Percentiles rank a stretch among this genome's conserved stretches.
Evolutionary conservation across 2,113 vertebrate genomes (phyloP).

Genomic region (Girardinichthys multiradiatus): DNA sequence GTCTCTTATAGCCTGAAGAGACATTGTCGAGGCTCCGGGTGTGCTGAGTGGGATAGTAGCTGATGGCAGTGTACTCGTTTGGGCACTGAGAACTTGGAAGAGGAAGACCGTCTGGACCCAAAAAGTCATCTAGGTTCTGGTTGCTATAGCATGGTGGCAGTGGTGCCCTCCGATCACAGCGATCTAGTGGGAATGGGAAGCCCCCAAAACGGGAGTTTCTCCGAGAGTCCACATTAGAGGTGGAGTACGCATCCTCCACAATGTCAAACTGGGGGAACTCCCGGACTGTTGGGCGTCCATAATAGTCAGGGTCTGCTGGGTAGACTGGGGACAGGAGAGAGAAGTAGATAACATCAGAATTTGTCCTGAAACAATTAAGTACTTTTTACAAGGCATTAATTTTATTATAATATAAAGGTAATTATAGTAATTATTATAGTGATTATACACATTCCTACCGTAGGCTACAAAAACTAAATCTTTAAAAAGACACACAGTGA

Average conservation of each 20-base stretch:
- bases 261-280: conserved; percentile 89
- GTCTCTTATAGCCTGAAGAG: conserved; percentile 84
- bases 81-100: conserved; percentile 84
- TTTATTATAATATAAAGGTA: too few relatives aligned
- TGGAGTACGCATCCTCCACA: conserved; percentile 79
- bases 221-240: conserved; percentile 75
- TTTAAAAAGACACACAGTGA: not conserved
- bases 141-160: conserved; percentile 95
- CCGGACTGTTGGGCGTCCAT: conserved; percentile 81
- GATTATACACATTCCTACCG: too few relatives aligned
- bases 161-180: conserved; percentile 90
- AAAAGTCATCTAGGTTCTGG: conserved; percentile 93
- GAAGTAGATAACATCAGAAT: not conserved
- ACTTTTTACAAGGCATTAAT: not conserved
- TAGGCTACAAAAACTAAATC: not conserved
- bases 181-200: conserved; percentile 93
- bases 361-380: not conserved
- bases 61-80: conserved; percentile 93
- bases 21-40: conserved; percentile 79
- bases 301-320: conserved; percentile 89
- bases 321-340: conserved; percentile 71
- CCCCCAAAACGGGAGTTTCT: conserved; percentile 87
- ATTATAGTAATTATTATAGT: too few relatives aligned
- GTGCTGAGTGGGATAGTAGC: conserved; percentile 91
- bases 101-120: conserved; percentile 82